Evolutionary conservation across 2,113 vertebrate genomes (phyloP), one percentile per base, ranked within the genome.

Genomic region (Phasianus colchicus): DNA sequence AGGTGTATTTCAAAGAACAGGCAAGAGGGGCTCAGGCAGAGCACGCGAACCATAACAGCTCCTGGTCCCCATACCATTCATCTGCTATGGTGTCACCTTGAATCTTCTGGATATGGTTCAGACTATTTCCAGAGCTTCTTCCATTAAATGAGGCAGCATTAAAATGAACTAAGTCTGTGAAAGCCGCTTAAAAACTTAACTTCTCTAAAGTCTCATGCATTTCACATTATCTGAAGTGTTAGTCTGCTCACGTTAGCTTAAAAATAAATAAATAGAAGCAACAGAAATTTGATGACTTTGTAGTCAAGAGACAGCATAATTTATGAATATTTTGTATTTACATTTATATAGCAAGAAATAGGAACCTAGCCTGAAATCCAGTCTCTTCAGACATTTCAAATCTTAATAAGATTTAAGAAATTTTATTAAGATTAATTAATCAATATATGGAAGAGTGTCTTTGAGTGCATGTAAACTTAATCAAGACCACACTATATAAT

Each of bases 211-310:
- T 18, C 27, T 91, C 36, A 91, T 73, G 40, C 24, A 88, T 91
- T 92, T 94, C 76, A 89, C 22, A 57, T 88, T 63, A 61, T 30
- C 27, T 76, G 63, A 91, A 91, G 87, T 48, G 76, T 17, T 73
- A 66, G 48, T 9, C 30, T 89, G 45, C 15, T 36, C 73, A 48
- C 12, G 45, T 45, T 73, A 45, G 20, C 52, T 69, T 34, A 75
- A 89, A 89, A 91, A 88, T 32, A 79, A 74, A 70, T 70, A 93
- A 88, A 80, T 78, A 72, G 90, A 82, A 70, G 5, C 60, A 83
- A 58, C 20, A 66, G 6, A 83, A 54, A 70, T 66, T 89, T 80
- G 10, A 54, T 2, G 0, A 18, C 42, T 70, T 87, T 89, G 60
- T 63, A 72, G 54, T 45, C 71, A 71, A 69, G 54, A 85, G 45